Evolutionary conservation across 2,797 vertebrate species (phyloP).

Genomic region (Sitta carolinensis): DNA sequence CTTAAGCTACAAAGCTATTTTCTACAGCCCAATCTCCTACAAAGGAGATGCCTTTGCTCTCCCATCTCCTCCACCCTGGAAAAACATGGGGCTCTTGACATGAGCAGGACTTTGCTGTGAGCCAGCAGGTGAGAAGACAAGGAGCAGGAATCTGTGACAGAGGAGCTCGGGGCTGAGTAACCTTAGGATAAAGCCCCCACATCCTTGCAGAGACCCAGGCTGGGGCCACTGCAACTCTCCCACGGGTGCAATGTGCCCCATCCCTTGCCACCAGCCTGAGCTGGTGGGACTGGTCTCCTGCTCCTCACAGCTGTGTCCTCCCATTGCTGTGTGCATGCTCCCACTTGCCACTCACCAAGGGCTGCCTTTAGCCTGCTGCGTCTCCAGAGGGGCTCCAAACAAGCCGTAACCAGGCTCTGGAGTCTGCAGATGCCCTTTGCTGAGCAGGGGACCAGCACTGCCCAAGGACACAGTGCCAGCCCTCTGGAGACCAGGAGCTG

Average conservation of each 20-base stretch:
- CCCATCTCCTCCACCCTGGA: not conserved
- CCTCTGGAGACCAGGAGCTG: not conserved
- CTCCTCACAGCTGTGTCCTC: not conserved
- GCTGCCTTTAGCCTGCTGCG: not conserved
- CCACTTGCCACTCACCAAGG: not conserved
- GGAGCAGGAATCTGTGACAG: fast-evolving
- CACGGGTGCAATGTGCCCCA: not conserved
- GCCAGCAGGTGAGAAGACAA: not conserved
- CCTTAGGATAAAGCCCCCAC: not conserved
- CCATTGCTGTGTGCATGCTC: not conserved
- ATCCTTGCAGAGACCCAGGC: not conserved
- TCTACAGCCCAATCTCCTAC: not conserved
- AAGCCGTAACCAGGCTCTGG: not conserved
- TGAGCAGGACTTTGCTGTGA: not conserved
- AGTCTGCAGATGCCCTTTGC: not conserved
- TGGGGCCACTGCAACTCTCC: not conserved
- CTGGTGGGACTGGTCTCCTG: not conserved
- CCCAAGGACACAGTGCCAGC: fast-evolving
- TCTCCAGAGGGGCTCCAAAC: not conserved
- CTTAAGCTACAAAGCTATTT: not conserved
- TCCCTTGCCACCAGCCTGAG: not conserved
- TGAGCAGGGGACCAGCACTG: fast-evolving
- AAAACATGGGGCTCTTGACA: not conserved
- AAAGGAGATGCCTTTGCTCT: not conserved
- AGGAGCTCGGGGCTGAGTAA: not conserved